A percentile compares a stretch with the other conserved stretches of the same genome.
phyloP scores from a whole-genome alignment of 2,797 vertebrate species.

The Platyrinchus mystaceus region DNA sequence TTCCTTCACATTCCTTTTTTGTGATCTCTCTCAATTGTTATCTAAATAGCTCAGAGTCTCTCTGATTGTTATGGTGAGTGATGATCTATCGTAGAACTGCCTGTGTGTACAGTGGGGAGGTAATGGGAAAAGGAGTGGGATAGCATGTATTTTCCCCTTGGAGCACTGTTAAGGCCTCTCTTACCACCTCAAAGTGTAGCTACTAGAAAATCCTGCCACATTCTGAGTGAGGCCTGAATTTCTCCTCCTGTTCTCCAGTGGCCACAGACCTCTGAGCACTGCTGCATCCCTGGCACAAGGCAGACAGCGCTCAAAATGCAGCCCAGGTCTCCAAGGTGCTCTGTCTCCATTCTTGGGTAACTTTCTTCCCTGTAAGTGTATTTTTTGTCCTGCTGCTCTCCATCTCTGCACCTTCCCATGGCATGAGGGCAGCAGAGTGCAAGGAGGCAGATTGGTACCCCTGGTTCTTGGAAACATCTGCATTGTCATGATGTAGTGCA shows the following conservation, averaged over 20 bases:
- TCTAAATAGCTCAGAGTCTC: neutral
- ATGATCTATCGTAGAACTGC: neutral
- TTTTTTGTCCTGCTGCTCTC: neutral
- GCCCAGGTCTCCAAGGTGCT: neutral
- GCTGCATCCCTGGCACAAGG: neutral
- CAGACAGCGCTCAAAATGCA: neutral
- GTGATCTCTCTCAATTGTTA: neutral
- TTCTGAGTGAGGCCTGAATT: neutral
- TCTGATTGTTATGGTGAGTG: neutral
- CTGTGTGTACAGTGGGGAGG: neutral
- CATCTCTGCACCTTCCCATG: neutral
- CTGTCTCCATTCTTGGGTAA: neutral
- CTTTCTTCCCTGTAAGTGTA: neutral
- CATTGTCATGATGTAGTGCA: neutral
- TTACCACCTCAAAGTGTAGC: neutral
- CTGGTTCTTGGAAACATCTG: neutral
- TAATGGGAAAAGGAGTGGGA: neutral
- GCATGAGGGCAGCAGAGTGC: neutral
- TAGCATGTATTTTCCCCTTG: neutral
- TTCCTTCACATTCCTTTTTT: neutral
- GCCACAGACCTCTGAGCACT: neutral
- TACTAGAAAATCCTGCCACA: neutral
- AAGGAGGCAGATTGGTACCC: neutral
- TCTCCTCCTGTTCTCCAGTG: neutral
- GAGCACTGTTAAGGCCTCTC: neutral